A percentile compares a stretch with the other conserved stretches of the same genome.
phyloP scores from a whole-genome alignment of 2,113 vertebrate genomes.

The Xiphias gladius region DNA sequence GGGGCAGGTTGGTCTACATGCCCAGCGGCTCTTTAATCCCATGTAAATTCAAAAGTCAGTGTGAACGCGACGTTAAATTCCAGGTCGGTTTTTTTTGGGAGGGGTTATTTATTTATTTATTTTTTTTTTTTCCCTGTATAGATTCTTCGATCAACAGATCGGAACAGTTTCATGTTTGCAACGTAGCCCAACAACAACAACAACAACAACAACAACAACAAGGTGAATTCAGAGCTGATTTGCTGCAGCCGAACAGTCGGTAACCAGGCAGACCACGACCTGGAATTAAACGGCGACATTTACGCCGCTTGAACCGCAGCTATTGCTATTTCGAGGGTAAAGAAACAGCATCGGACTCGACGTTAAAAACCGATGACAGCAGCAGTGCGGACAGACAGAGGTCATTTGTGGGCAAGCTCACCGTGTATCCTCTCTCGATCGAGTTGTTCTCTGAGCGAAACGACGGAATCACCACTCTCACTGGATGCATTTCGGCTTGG shows the following conservation, averaged over 20 bases:
- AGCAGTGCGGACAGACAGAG: constrained; percentile 5
- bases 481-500: constrained; percentile 75
- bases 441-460: constrained; percentile 94
- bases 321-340: neutral
- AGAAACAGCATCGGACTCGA: neutral
- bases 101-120: too few relatives aligned
- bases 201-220: neutral
- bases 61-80: neutral
- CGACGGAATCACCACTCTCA: constrained; percentile 92
- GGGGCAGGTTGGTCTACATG: neutral
- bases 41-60: neutral
- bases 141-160: neutral
- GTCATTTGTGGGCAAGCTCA: constrained; percentile 80
- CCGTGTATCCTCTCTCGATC: constrained; percentile 94
- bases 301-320: neutral
- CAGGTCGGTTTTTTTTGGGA: too few relatives aligned
- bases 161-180: neutral
- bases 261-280: neutral
- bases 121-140: neutral
- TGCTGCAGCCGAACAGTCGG: neutral
- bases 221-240: neutral
- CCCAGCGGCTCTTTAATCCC: neutral
- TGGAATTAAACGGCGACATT: neutral
- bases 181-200: neutral
- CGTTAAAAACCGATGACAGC: constrained; percentile 41